These are phyloP conservation scores for Brachirus orientalis DNA, from an alignment of 2,113 vertebrate species.

Conservation along the genomic window DNA sequence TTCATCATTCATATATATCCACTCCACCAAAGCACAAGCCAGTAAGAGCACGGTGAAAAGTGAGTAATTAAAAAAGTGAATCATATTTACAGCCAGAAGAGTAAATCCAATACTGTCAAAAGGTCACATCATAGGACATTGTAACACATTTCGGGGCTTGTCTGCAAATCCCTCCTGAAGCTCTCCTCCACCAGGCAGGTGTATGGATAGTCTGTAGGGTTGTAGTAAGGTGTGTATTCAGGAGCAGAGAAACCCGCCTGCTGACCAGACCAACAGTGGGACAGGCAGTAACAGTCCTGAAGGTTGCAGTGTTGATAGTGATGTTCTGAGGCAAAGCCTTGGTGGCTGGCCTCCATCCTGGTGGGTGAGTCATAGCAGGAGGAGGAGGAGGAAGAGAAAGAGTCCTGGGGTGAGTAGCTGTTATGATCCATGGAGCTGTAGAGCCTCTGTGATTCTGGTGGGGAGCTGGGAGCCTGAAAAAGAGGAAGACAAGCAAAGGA, in stretches of 20 bases:
- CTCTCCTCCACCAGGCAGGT: slow-evolving; percentile 71
- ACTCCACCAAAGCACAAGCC: slow-evolving; percentile 8
- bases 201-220: slow-evolving; percentile 79
- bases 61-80: neutral
- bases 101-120: slow-evolving; percentile 24
- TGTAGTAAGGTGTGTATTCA: slow-evolving; percentile 73
- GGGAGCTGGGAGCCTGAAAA: slow-evolving; percentile 81
- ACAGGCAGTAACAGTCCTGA: slow-evolving; percentile 80
- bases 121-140: slow-evolving; percentile 78
- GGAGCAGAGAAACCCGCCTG: slow-evolving; percentile 64
- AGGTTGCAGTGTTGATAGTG: slow-evolving; percentile 73
- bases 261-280: slow-evolving; percentile 67
- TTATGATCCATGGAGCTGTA: slow-evolving; percentile 82
- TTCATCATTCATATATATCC: slow-evolving; percentile 9
- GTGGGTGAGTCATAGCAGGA: slow-evolving; percentile 83
- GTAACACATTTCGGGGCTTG: slow-evolving; percentile 85
- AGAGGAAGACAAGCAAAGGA: neutral
- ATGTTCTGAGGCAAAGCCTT: slow-evolving; percentile 69
- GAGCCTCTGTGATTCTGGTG: slow-evolving; percentile 79
- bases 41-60: slow-evolving; percentile 24
- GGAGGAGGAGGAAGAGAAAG: slow-evolving; percentile 79
- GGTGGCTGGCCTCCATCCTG: slow-evolving; percentile 79
- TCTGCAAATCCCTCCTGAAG: slow-evolving; percentile 81
- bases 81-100: slow-evolving; percentile 45
- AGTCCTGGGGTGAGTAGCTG: slow-evolving; percentile 84